Percentiles rank a stretch among this genome's conserved stretches.
Evolutionary conservation across 2,113 vertebrate genomes (phyloP).

Genomic region (Pollimyrus isidori): DNA sequence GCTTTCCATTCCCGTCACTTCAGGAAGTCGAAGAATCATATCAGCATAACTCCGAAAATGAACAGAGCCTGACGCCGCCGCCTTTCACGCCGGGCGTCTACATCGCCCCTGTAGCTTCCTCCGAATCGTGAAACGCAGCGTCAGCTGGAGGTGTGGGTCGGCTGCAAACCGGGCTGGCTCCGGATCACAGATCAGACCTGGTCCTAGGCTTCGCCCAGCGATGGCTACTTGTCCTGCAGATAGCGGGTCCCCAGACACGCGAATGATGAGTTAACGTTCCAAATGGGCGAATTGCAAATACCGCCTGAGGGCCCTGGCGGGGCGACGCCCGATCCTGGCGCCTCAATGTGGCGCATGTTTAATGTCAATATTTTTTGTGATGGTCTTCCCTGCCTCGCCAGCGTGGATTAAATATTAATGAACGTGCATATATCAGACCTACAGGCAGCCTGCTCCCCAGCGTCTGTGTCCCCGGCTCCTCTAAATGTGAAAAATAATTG

Average conservation of each 20-base stretch:
- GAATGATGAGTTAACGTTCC: neutral
- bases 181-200: neutral
- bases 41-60: neutral
- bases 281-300: neutral
- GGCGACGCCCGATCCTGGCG: slow-evolving; percentile 25
- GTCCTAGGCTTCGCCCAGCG: neutral
- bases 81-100: neutral
- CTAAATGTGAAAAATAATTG: slow-evolving; percentile 22
- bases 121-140: neutral
- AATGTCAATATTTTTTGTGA: slow-evolving; percentile 46
- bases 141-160: neutral
- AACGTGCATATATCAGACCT: slow-evolving; percentile 64
- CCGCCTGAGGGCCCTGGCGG: neutral
- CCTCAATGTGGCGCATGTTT: slow-evolving; percentile 11
- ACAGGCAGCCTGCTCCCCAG: slow-evolving; percentile 44
- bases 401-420: slow-evolving; percentile 60
- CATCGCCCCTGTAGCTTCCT: neutral
- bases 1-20: neutral
- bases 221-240: neutral
- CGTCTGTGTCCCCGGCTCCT: slow-evolving; percentile 3
- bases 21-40: neutral
- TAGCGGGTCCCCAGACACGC: neutral
- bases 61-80: neutral
- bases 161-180: neutral
- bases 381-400: slow-evolving; percentile 37